Percentiles rank a stretch among this genome's conserved stretches.
Conservation (phyloP, 2,888 invertebrate genomes). For the Platycheirus albimanus region DNA sequence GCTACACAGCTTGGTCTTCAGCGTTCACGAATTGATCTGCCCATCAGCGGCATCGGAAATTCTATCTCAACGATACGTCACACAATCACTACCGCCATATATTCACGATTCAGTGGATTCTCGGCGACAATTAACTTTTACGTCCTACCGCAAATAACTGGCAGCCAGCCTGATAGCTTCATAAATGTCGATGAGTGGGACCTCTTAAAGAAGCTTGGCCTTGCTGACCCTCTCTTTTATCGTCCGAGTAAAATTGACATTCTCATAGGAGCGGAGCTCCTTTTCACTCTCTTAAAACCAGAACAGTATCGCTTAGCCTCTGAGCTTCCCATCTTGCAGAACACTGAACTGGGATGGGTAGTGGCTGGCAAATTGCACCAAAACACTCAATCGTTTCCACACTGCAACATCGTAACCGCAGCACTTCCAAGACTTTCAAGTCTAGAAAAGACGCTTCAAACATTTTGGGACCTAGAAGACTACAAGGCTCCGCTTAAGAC, state of each 20-base stretch:
- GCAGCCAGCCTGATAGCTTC: neutral
- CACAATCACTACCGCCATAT: neutral
- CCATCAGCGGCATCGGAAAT: constrained; percentile 14
- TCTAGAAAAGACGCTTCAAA: neutral
- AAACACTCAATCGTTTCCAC: neutral
- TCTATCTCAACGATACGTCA: constrained; percentile 7
- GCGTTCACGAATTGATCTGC: neutral
- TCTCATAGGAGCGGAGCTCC: neutral
- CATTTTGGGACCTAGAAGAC: neutral
- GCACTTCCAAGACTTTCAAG: neutral
- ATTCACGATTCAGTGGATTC: constrained; percentile 4
- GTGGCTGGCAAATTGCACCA: neutral
- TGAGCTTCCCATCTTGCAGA: neutral
- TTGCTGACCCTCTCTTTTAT: constrained; percentile 4
- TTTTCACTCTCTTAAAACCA: neutral
- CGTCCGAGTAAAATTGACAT: neutral
- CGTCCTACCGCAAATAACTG: neutral
- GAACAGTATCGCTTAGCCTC: neutral
- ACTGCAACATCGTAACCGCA: neutral
- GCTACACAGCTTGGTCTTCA: constrained; percentile 13
- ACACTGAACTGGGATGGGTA: neutral
- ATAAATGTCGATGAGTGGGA: constrained; percentile 7
- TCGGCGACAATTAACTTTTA: neutral
- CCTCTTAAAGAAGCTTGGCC: neutral
- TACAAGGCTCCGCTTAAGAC: neutral